Evolutionary conservation across 2,888 invertebrate genomes (phyloP), one percentile per base, ranked within the genome.

Genomic region (Andrena bicolor): DNA sequence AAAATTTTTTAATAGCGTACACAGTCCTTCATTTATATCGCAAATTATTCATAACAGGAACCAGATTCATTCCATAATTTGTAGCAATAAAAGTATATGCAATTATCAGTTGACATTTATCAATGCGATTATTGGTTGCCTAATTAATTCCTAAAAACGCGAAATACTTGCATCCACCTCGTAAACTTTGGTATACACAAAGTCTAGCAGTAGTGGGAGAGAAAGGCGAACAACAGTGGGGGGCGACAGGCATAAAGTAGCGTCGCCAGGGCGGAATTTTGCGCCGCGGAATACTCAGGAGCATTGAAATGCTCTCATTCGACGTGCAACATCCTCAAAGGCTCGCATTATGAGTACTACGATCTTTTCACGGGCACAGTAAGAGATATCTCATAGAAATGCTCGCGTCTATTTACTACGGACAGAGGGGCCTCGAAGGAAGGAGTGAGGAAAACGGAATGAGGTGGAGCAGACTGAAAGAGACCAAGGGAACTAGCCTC

Each of bases 351-450:
- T 82, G 81, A 88, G 85, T 79, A 82, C 76, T 77, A 80, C 73
- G 83, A 83, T 85, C 87, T 88, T 90, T 90, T 90, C 84, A 85
- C 66, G 64, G 83, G 79, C 79, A 73, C 71, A 71, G 83, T 71
- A 66, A 68, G 74, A 90, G 83, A 88, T 89, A 84, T 84, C 79
- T 83, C 89, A 86, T 85, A 85, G 88, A 90, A 90, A 90, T 83
- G 85, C 82, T 79, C 64, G 78, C 71, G 81, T 87, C 78, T 88
- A 87, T 90, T 88, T 87, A 80, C 76, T 64, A 66, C 74, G 69
- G 66, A 72, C 66, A 76, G 77, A 78, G 76, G 65, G 74, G 41
- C 53, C 20, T 56, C 7, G 84, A 60, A 64, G 70, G 60, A 56
- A 68, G 66, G 61, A 76, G 71, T 56, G 74, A 74, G 76, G 82